A percentile compares a stretch with the other conserved stretches of the same genome.
phyloP scores from a whole-genome alignment of 2,888 invertebrate species.

The Chirona hameri region DNA sequence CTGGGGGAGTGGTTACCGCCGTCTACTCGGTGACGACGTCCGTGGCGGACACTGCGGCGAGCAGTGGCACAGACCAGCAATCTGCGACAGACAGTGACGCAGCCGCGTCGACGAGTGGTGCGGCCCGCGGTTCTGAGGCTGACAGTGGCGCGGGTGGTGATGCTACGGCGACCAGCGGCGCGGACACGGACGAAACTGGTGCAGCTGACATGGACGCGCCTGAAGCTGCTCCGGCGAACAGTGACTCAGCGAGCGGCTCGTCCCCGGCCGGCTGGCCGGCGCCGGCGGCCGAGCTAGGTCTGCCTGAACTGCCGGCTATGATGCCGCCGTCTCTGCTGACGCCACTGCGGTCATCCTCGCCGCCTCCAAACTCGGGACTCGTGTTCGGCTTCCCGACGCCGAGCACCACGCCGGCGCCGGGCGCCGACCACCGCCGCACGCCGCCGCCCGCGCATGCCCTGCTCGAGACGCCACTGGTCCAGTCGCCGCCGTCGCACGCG shows the following conservation, averaged over 20 bases:
- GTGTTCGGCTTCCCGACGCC: constrained; percentile 5
- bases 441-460: neutral
- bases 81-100: neutral
- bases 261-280: neutral
- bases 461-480: neutral
- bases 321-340: constrained; percentile 1
- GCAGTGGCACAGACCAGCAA: too few species aligned
- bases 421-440: neutral
- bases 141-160: neutral
- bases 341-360: neutral
- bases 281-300: neutral
- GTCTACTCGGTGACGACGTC: neutral
- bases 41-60: neutral
- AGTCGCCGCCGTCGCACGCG: neutral
- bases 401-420: neutral
- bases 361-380: neutral
- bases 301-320: neutral
- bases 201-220: neutral
- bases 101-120: neutral
- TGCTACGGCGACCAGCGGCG: neutral
- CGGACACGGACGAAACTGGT: neutral
- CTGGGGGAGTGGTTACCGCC: neutral
- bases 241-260: neutral
- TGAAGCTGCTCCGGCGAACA: neutral
- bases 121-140: too few species aligned